Conservation (phyloP, 1,140 invertebrate species). For the Bilobella aurantiaca region DNA sequence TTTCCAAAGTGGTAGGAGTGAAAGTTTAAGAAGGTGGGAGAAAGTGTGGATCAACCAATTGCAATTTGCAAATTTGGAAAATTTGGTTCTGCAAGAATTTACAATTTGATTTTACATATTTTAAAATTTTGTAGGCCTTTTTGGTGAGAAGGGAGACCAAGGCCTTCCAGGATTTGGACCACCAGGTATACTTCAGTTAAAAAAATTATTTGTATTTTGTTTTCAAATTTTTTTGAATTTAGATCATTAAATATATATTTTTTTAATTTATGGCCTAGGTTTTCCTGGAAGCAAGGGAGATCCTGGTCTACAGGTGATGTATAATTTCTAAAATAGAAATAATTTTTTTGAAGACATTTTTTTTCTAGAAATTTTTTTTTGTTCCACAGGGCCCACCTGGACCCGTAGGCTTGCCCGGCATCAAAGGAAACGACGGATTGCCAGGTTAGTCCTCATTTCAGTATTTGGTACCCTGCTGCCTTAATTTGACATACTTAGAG, state of each 20-base stretch:
- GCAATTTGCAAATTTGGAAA: background rate
- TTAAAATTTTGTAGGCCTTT: background rate
- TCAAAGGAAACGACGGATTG: background rate
- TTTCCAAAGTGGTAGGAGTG: background rate
- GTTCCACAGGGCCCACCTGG: background rate
- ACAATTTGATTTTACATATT: too few relatives aligned
- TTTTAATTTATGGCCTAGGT: too few relatives aligned
- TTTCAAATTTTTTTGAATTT: background rate
- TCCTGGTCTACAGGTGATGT: background rate
- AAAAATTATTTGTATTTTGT: background rate
- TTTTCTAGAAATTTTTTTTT: too few relatives aligned
- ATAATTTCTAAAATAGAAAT: background rate
- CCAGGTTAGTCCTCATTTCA: too few relatives aligned
- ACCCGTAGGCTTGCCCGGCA: background rate
- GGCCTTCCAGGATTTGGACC: background rate
- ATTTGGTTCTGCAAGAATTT: background rate
- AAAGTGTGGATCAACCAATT: background rate
- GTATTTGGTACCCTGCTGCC: too few relatives aligned
- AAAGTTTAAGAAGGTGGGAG: conserved; percentile 14
- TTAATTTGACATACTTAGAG: too few relatives aligned
- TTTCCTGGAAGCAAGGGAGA: background rate
- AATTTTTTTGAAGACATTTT: too few relatives aligned
- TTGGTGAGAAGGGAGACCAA: background rate
- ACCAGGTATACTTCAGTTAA: background rate
- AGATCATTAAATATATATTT: too few relatives aligned